phyloP scores from a whole-genome alignment of 2,797 vertebrate genomes.

The Cyclura pinguis region DNA sequence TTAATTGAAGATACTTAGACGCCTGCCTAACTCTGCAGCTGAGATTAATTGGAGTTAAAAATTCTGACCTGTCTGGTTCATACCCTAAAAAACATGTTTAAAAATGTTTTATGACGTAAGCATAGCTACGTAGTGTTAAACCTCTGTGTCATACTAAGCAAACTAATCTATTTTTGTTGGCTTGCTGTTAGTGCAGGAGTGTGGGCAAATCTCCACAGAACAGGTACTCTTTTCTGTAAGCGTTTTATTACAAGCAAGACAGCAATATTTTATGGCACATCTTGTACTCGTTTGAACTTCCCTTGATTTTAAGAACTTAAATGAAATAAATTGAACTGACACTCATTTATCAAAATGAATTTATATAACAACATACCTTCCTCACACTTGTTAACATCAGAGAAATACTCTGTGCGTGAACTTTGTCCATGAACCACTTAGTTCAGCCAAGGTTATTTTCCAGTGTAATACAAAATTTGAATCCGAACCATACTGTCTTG shows the following conservation, averaged over 20 bases:
- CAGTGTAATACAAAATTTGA: not conserved
- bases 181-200: not conserved
- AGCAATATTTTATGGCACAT: not conserved
- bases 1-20: not conserved
- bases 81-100: not conserved
- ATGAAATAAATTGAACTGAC: slow-evolving; percentile 4
- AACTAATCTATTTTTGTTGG: not conserved
- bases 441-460: not conserved
- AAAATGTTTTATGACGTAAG: not conserved
- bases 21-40: not conserved
- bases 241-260: not conserved
- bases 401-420: not conserved
- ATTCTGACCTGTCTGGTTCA: not conserved
- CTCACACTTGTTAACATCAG: not conserved
- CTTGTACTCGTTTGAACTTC: not conserved
- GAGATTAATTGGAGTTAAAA: not conserved
- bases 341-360: slow-evolving; percentile 9
- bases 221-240: not conserved
- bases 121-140: not conserved
- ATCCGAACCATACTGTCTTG: not conserved
- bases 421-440: not conserved
- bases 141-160: not conserved
- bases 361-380: not conserved
- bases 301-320: slow-evolving; percentile 20
- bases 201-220: not conserved